Base-by-base conservation (phyloP, 1,140 invertebrate genomes). In the Heliconius nattereri region DNA sequence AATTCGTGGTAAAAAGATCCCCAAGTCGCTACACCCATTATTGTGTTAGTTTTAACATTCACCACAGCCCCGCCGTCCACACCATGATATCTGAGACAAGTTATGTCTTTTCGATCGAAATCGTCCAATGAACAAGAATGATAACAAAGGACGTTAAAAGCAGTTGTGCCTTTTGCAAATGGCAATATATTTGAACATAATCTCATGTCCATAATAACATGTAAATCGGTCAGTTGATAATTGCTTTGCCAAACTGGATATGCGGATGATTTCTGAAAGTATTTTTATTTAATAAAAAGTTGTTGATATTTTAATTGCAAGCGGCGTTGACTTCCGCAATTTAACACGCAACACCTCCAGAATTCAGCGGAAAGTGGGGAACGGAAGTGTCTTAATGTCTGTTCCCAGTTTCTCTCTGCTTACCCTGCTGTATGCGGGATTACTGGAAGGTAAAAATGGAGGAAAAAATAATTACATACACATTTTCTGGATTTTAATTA, bases 21-120 rank as follows among this genome's bases (percentile, higher is more conserved):
- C 91, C 91, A 92, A 1, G 88, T 90, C 2, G 88, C 85, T 23
- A 92, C 73, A 37, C 89, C 91, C 2, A 92, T 73, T 26, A 91
- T 57, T 76, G 83, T 83, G 6, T 85, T 84, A 16, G 66, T 87
- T 71, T 81, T 84, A 2, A 49, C 66, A 76, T 89, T 81, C 20
- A 87, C 40, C 5, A 91, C 75, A 0, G 87, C 88, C 7, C 81
- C 88, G 0, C 90, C 89, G 75, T 88, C 87, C 0, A 87, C 85
- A 0, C 87, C 90, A 37, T 85, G 89, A n/a, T 89, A 88, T 1
- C 78, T 80, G 0, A 66, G 1, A 72, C 89, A 90, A 52, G 73
- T 7, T 26, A 13, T 1, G 0, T 84, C 75, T 3, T 81, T 78
- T 0, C 19, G 16, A 5, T 71, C 20, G 32, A 85, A 87, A 29